Evolutionary conservation across 2,797 vertebrate species (phyloP), one percentile per base, ranked within the genome.

Genomic region (Danio choprae): DNA sequence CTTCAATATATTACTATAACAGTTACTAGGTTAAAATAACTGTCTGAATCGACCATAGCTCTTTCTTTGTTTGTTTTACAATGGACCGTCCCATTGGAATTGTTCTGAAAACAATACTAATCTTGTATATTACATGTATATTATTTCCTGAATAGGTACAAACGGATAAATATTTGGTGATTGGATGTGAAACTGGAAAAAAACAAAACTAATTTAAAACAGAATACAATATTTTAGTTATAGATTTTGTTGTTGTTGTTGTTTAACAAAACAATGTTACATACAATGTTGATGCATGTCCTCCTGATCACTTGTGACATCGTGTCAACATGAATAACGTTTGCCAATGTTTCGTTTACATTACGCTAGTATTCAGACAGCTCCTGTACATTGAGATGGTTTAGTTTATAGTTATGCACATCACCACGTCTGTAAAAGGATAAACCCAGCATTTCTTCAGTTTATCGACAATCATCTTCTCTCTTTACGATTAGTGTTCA

Each of bases 291-390:
- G 77, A 82, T 70, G 81, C 84, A 79, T 59, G 58, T 82, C 77
- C 84, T 71, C 77, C 81, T 69, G 64, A 84, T 68, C 80, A 82
- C 82, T 84, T 76, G 74, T 76, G 78, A 85, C 83, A 83, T 69
- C 69, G 73, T 13, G 70, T 71, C 46, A 83, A 85, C 51, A 62
- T 59, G 53, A 82, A 64, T 65, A 70, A 82, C 16, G 22, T 67
- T 72, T 81, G 73, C 82, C 80, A 84, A 84, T 82, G 77, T 74
- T 59, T 80, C 59, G 77, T 95, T 94, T 84, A 84, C 79, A 86
- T 84, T 81, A 86, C 38, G 12, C 78, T 79, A 83, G 70, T 63
- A 83, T 82, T 84, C 74, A 76, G 82, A 85, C 80, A 79, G 81
- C 83, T 82, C 74, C 83, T 84, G 85, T 86, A 81, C 86, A 85